Evolutionary conservation across 2,797 vertebrate genomes (phyloP).

Genomic region (Peromyscus attwateri): DNA sequence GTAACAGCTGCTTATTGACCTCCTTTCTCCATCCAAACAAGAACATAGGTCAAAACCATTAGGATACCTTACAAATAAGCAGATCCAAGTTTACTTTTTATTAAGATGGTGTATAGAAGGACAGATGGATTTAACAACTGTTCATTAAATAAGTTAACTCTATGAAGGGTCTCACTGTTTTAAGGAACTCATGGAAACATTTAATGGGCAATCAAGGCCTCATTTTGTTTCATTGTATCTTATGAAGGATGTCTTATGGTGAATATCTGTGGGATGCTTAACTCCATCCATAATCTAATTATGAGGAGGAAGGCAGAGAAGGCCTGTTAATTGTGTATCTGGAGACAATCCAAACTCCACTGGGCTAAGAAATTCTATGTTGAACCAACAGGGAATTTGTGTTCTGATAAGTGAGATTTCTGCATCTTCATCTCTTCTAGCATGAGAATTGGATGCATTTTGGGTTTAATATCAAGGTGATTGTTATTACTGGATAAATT

Average conservation of each 20-base stretch:
- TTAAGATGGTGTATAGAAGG: conserved; percentile 8
- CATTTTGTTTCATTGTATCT: conserved; percentile 47
- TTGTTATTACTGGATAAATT: conserved; percentile 23
- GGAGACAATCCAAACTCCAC: conserved; percentile 53
- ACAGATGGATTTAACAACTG: background rate
- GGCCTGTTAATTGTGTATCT: conserved; percentile 48
- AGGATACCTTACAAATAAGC: background rate
- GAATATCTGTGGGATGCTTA: conserved; percentile 16
- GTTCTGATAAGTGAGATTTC: conserved; percentile 57
- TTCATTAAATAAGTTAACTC: background rate
- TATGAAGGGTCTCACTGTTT: background rate
- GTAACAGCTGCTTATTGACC: background rate
- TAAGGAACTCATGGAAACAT: background rate
- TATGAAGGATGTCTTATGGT: background rate
- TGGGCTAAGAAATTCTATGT: background rate
- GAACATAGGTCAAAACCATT: background rate
- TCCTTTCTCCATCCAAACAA: background rate
- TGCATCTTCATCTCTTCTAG: background rate
- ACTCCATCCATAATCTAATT: conserved; percentile 58
- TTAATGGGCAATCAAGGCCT: background rate
- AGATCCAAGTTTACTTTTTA: background rate
- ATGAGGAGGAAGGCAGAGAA: conserved; percentile 18
- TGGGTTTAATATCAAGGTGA: background rate
- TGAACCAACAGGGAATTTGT: background rate
- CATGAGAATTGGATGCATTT: background rate